Conservation (phyloP, 2,113 vertebrate species). For the Cololabis saira region DNA sequence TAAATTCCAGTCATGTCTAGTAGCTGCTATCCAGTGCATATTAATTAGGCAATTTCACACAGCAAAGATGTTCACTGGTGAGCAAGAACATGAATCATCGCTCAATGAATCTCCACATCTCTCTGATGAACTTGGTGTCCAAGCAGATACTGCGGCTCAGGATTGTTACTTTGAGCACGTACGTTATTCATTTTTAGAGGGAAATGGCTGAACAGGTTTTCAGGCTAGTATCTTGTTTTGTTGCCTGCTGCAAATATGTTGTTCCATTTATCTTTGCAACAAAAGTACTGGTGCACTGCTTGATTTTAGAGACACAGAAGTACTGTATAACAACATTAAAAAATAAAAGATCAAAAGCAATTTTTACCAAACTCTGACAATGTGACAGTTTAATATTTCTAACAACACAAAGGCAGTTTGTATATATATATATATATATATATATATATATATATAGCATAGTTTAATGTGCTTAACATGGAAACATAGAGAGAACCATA, state of each 20-base stretch:
- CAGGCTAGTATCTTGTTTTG: too few species aligned
- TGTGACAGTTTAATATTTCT: too few species aligned
- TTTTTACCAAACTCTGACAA: too few species aligned
- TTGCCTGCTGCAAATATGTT: constrained; percentile 2
- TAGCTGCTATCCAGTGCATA: constrained; percentile 37
- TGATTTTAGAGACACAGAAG: too few species aligned
- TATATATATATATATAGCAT: too few species aligned
- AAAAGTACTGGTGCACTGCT: too few species aligned
- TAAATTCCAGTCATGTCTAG: constrained; percentile 52
- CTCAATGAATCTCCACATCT: constrained; percentile 3
- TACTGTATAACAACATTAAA: too few species aligned
- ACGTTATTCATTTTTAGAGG: constrained; percentile 10
- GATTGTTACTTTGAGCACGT: constrained; percentile 48
- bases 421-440: too few species aligned
- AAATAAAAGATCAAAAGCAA: too few species aligned
- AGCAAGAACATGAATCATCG: constrained; percentile 51
- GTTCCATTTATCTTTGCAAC: neutral
- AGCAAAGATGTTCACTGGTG: constrained; percentile 47
- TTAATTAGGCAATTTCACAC: constrained; percentile 67
- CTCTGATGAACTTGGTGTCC: constrained; percentile 19
- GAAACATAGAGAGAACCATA: too few species aligned
- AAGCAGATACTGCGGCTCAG: constrained; percentile 16
- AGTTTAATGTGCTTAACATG: too few species aligned
- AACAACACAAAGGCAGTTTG: too few species aligned
- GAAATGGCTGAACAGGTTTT: constrained; percentile 11